Conservation (phyloP, 2,888 invertebrate genomes). For the Antitype chi region DNA sequence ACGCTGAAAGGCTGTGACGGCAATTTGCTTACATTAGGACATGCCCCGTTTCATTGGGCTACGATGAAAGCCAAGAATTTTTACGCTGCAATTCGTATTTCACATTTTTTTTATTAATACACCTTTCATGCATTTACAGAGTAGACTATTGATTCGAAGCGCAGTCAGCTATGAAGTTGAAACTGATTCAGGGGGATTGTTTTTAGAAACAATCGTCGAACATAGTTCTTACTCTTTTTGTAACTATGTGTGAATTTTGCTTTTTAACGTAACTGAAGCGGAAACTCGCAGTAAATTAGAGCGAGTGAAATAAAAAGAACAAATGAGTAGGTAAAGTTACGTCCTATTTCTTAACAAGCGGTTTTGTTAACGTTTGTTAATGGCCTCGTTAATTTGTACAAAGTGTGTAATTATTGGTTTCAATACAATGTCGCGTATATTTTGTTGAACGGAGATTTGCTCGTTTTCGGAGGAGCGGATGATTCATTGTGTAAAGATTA, state of each 20-base stretch:
- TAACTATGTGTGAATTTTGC: slow-evolving; percentile 76
- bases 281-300: slow-evolving; percentile 64
- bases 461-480: background rate
- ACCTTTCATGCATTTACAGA: slow-evolving; percentile 71
- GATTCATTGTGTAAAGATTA: slow-evolving; percentile 17
- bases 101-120: slow-evolving; percentile 61
- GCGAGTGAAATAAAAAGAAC: slow-evolving; percentile 57
- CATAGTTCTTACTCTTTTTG: slow-evolving; percentile 74
- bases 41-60: slow-evolving; percentile 80
- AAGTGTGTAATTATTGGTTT: slow-evolving; percentile 60
- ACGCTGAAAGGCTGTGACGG: slow-evolving; percentile 89
- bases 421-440: slow-evolving; percentile 47
- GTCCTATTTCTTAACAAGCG: slow-evolving; percentile 66
- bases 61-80: slow-evolving; percentile 75
- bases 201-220: slow-evolving; percentile 80
- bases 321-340: slow-evolving; percentile 51
- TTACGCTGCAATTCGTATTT: slow-evolving; percentile 72
- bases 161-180: slow-evolving; percentile 81
- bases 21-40: slow-evolving; percentile 90
- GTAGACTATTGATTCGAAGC: slow-evolving; percentile 77
- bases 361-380: slow-evolving; percentile 54
- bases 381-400: slow-evolving; percentile 63
- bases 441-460: slow-evolving; percentile 1
- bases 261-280: slow-evolving; percentile 63
- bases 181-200: slow-evolving; percentile 85